Conservation (phyloP, 1,140 invertebrate species). For the Daktulosphaira vitifoliae region DNA sequence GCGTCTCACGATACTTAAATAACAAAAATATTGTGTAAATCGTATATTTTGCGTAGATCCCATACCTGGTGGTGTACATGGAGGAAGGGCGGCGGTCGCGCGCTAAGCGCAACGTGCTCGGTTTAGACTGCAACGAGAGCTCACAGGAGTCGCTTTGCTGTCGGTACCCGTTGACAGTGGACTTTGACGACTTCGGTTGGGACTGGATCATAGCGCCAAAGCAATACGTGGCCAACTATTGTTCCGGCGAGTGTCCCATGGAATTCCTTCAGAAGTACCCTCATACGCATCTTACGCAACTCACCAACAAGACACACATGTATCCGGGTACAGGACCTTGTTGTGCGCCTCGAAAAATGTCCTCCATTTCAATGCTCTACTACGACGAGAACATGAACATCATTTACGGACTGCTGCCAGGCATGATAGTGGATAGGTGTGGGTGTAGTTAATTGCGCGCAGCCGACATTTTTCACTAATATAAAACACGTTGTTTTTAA, state of each 20-base stretch:
- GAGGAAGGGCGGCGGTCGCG: slow-evolving; percentile 53
- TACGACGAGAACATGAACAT: slow-evolving; percentile 82
- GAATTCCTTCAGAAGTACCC: slow-evolving; percentile 55
- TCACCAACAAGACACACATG: slow-evolving; percentile 53
- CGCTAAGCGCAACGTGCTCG: slow-evolving; percentile 47
- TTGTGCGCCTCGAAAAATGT: slow-evolving; percentile 81
- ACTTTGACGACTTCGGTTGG: slow-evolving; percentile 95
- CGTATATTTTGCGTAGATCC: slow-evolving; percentile 20
- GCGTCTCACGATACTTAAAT: too few species aligned
- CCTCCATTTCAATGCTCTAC: slow-evolving; percentile 84
- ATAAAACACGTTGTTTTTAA: too few species aligned
- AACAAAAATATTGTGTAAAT: not conserved
- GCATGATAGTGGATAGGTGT: slow-evolving; percentile 88
- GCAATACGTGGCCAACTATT: slow-evolving; percentile 92
- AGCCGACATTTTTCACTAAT: too few species aligned
- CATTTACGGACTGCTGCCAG: slow-evolving; percentile 75
- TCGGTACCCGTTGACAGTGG: slow-evolving; percentile 82
- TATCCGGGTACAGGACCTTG: slow-evolving; percentile 71
- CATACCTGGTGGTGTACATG: slow-evolving; percentile 48
- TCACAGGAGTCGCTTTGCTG: slow-evolving; percentile 74
- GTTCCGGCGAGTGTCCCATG: slow-evolving; percentile 87
- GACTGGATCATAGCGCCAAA: slow-evolving; percentile 97
- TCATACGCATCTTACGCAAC: slow-evolving; percentile 80
- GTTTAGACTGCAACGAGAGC: slow-evolving; percentile 66
- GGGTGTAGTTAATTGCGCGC: slow-evolving; percentile 66